Evolutionary conservation across 2,113 vertebrate species (phyloP).

Genomic region (Suricata suricatta): DNA sequence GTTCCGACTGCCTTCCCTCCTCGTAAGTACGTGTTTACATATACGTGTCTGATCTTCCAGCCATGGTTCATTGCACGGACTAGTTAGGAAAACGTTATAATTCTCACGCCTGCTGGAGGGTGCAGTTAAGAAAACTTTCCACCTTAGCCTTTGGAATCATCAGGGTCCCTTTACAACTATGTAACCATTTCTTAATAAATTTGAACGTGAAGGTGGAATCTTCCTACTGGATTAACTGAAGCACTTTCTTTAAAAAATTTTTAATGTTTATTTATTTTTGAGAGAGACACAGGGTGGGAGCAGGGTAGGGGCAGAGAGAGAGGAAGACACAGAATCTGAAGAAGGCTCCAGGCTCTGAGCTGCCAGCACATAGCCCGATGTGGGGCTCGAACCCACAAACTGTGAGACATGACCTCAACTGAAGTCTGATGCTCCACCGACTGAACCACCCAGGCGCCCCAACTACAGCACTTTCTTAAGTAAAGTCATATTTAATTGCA

Average conservation of each 20-base stretch:
- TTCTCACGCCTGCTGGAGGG: not conserved
- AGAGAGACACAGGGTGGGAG: too few species aligned
- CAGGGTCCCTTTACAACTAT: not conserved
- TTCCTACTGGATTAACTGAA: constrained; percentile 47
- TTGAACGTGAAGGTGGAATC: not conserved
- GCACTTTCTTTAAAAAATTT: not conserved
- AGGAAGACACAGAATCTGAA: too few species aligned
- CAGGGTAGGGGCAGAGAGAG: too few species aligned
- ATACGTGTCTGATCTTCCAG: not conserved
- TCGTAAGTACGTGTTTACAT: not conserved
- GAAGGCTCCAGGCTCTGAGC: too few species aligned
- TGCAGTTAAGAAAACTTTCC: constrained; percentile 43
- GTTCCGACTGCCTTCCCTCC: not conserved
- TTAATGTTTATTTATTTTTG: not conserved
- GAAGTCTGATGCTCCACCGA: too few species aligned
- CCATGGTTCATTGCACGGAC: not conserved
- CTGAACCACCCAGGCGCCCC: too few species aligned
- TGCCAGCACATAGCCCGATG: too few species aligned
- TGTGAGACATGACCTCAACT: too few species aligned
- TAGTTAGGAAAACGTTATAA: not conserved
- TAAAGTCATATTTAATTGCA: not conserved
- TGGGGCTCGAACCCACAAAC: too few species aligned
- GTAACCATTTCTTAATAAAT: not conserved
- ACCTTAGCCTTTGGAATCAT: not conserved
- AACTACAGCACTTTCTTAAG: constrained; percentile 26